Conservation (phyloP, 2,888 invertebrate species). For the Athalia circularis region DNA sequence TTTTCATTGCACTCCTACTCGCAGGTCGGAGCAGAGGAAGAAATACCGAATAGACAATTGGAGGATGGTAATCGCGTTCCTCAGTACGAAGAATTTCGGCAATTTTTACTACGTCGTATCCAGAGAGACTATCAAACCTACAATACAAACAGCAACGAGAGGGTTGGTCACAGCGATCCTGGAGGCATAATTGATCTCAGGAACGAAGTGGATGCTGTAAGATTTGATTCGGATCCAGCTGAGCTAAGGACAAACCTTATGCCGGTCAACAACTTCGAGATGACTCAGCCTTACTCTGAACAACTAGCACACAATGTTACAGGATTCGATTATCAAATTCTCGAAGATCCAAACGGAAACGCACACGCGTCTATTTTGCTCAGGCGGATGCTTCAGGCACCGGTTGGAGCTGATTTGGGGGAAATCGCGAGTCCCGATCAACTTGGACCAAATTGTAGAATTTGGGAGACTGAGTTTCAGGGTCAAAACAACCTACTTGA, state of each 20-base stretch:
- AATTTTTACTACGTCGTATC: conserved; percentile 61
- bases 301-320: conserved; percentile 15
- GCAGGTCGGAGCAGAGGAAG: conserved; percentile 68
- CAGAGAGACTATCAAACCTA: conserved; percentile 61
- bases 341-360: conserved; percentile 48
- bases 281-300: conserved; percentile 19
- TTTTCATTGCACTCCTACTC: not conserved
- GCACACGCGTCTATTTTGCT: conserved; percentile 58
- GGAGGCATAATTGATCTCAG: conserved; percentile 9
- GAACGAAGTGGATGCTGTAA: not conserved
- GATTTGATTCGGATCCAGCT: not conserved
- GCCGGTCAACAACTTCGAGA: not conserved
- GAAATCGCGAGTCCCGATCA: conserved; percentile 66
- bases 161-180: conserved; percentile 34
- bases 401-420: conserved; percentile 67
- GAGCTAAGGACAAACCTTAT: not conserved
- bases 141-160: conserved; percentile 60
- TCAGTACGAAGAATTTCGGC: conserved; percentile 66
- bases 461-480: conserved; percentile 56
- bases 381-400: conserved; percentile 70
- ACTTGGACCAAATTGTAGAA: conserved; percentile 53
- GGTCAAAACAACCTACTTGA: conserved; percentile 58
- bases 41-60: conserved; percentile 63
- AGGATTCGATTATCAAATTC: conserved; percentile 38
- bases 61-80: conserved; percentile 56